Evolutionary conservation across 2,113 vertebrate species (phyloP), one percentile per base, ranked within the genome.

Genomic region (Amphiprion percula): DNA sequence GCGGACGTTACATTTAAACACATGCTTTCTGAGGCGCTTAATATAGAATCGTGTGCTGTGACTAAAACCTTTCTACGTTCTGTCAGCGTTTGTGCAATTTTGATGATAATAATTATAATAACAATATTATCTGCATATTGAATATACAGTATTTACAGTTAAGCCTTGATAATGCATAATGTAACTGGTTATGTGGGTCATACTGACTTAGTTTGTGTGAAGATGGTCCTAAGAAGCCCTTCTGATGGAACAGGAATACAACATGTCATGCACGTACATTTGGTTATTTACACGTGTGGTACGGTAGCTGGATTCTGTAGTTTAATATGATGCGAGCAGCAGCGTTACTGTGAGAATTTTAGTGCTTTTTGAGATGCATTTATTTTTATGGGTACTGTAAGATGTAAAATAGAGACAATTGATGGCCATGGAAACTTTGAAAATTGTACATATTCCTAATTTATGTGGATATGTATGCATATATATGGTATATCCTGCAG

Each of bases 141-240:
- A 80, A 86, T 81, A 86, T 89, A 89, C 88, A 90, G 63, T 90
- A 90, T 93, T 81, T 91, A 92, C 91, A 93, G 2, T 8, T 52
- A 74, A 80, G 70, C 54, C 53, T 59, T 74, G 56, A 72, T 89
- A 78, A 86, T 83, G 68, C 62, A 66, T 87, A 21, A 69, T 84
- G 76, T 79, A 66, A 77, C 23, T 78, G 61, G 26, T 83, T 85
- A 88, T 67, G 73, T 71, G 73, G 66, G 72, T 80, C 50, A 72
- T 37, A 41, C 60, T 83, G 69, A 74, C 74, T 70, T 80, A 67
- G 77, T 80, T 88, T 77, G 55, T 71, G 72, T 88, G 80, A 85
- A 10, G 72, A 88, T 85, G 84, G 61, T 87, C 79, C 81, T 75
- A 76, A 65, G 80, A 79, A 92, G 88, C 84, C 90, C 90, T 91